Percentiles rank a stretch among this genome's conserved stretches.
Conservation (phyloP, 1,140 invertebrate species). For the Artemia franciscana region DNA sequence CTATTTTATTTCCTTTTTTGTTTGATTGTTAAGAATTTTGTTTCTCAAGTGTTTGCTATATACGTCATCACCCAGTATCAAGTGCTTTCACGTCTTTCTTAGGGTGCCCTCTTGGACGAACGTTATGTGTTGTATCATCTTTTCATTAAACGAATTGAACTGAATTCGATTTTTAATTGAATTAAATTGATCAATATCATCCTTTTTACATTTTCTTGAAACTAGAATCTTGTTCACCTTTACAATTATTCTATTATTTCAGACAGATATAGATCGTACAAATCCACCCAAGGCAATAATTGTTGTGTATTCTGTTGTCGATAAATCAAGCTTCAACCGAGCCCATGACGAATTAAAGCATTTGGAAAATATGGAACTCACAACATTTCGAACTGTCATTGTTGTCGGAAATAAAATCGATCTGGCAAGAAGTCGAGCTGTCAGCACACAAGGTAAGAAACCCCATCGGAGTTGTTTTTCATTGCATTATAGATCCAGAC, state of each 20-base stretch:
- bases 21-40: no score
- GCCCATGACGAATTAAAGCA: constrained; percentile 47
- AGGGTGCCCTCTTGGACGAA: no score
- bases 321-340: constrained; percentile 60
- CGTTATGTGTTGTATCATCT: no score
- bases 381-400: constrained; percentile 48
- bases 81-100: no score
- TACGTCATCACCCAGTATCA: no score
- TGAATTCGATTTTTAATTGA: no score
- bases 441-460: constrained; percentile 69
- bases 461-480: no score
- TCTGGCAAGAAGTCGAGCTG: constrained; percentile 62
- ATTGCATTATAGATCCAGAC: no score
- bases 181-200: not conserved
- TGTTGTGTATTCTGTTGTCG: constrained; percentile 70
- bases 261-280: constrained; percentile 46
- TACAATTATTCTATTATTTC: constrained; percentile 15
- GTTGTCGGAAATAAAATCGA: constrained; percentile 88
- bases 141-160: no score
- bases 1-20: no score
- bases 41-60: no score
- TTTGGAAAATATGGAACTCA: constrained; percentile 46
- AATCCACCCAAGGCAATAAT: constrained; percentile 58
- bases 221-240: not conserved
- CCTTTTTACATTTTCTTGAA: not conserved